phyloP scores from a whole-genome alignment of 2,113 vertebrate species.

The Neotragus pygmaeus region DNA sequence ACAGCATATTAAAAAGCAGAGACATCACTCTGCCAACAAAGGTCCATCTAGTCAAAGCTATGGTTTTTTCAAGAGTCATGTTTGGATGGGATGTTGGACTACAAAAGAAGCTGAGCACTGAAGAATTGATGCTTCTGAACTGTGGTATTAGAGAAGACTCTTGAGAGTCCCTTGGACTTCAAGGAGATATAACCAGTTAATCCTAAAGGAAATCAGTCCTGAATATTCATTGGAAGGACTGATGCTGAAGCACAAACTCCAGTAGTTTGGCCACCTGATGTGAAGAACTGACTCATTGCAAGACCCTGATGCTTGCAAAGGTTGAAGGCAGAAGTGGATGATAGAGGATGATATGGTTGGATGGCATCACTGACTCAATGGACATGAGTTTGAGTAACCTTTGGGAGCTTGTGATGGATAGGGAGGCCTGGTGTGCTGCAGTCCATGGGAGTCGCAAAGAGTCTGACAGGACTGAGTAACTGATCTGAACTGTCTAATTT shows the following conservation, averaged over 20 bases:
- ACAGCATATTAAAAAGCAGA: background rate
- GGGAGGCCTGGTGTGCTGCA: background rate
- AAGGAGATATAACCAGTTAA: background rate
- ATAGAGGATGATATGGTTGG: background rate
- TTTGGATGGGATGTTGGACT: background rate
- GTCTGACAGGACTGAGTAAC: rapidly evolving
- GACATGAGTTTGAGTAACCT: background rate
- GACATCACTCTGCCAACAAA: background rate
- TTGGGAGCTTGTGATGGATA: background rate
- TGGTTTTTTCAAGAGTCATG: background rate
- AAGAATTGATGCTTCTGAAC: background rate
- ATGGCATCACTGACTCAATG: background rate
- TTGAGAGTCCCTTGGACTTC: background rate
- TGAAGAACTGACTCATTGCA: background rate
- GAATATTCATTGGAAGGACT: background rate
- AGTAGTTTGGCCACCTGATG: background rate
- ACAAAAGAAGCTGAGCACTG: background rate
- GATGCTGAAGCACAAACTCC: background rate
- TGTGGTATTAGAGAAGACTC: background rate
- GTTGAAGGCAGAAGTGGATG: background rate
- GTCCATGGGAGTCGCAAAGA: background rate
- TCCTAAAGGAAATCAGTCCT: background rate
- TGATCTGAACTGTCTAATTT: background rate
- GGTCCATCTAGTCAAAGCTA: background rate
- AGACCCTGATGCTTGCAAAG: background rate